phyloP scores from a whole-genome alignment of 2,888 invertebrate species.

The Eilema caniola region DNA sequence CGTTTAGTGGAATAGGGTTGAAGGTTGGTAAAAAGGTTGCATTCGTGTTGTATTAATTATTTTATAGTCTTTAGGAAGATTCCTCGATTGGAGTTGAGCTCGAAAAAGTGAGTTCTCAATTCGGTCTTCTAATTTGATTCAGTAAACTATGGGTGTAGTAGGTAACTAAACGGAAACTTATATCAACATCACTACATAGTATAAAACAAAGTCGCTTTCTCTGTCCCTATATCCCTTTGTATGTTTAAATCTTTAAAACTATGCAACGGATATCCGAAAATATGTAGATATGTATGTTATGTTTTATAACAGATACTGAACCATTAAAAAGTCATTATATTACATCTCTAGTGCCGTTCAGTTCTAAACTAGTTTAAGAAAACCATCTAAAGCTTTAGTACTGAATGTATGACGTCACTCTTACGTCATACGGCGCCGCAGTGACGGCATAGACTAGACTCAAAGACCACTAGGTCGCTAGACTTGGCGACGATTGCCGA shows the following conservation, averaged over 20 bases:
- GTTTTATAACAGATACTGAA: neutral
- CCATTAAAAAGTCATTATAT: no score
- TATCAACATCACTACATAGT: no score
- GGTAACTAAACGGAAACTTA: no score
- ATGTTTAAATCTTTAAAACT: no score
- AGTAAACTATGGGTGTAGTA: neutral
- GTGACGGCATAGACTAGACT: constrained; percentile 16
- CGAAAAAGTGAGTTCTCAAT: neutral
- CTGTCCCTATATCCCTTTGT: no score
- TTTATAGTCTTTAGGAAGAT: neutral
- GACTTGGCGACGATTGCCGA: constrained; percentile 32
- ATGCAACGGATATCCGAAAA: no score
- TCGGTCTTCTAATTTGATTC: neutral
- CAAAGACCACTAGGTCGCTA: constrained; percentile 24
- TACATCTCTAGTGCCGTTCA: neutral
- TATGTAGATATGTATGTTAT: neutral
- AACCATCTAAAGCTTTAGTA: constrained; percentile 10
- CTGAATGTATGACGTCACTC: constrained; percentile 26
- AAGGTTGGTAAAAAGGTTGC: neutral
- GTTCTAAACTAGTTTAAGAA: constrained; percentile 9
- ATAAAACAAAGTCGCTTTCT: no score
- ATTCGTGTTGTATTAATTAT: neutral
- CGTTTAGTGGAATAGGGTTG: constrained; percentile 1
- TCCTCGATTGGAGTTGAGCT: neutral
- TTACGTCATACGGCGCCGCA: constrained; percentile 37